These are phyloP conservation scores for Chionis minor DNA, from an alignment of 2,113 vertebrate species.

Conservation along the genomic window DNA sequence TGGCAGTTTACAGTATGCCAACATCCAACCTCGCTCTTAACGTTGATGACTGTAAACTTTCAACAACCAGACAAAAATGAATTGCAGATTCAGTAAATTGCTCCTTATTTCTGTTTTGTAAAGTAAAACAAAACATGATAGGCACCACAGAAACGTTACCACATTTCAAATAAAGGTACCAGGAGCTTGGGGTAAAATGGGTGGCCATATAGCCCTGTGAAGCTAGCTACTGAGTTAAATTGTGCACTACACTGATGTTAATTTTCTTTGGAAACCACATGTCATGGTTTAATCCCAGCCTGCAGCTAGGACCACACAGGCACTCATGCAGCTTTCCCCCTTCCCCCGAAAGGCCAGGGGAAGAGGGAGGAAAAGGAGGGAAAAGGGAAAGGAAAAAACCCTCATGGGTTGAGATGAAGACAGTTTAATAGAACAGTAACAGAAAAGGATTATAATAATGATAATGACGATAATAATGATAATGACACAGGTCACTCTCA, in stretches of 20 bases:
- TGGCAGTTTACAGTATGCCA: background rate
- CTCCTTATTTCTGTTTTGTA: background rate
- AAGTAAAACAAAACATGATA: background rate
- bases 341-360: background rate
- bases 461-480: background rate
- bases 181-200: background rate
- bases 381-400: background rate
- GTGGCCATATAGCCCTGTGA: slow-evolving; percentile 1
- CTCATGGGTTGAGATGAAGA: background rate
- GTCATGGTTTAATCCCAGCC: background rate
- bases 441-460: background rate
- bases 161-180: background rate
- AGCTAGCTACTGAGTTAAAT: slow-evolving; percentile 28
- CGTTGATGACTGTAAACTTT: background rate
- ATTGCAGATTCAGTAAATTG: background rate
- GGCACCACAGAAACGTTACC: background rate
- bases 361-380: background rate
- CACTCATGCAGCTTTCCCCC: background rate
- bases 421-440: background rate
- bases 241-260: background rate
- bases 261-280: slow-evolving; percentile 42
- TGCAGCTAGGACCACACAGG: background rate
- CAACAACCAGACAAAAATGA: background rate
- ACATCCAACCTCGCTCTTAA: background rate
- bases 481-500: background rate